phyloP scores from a whole-genome alignment of 1,140 invertebrate genomes.

The Colletes latitarsis region DNA sequence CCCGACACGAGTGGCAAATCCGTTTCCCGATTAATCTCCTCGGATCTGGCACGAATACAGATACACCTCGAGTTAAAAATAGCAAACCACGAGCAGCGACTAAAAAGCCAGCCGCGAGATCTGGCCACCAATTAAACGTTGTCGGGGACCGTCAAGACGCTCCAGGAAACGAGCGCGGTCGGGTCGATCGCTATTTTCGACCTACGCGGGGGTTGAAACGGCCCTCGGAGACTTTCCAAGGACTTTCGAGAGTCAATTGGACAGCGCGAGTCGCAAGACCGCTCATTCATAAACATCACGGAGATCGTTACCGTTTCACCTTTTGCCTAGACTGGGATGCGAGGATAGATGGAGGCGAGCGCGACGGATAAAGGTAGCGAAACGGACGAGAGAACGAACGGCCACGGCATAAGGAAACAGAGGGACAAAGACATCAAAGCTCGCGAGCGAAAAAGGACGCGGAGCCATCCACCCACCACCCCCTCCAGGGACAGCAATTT shows the following conservation, averaged over 20 bases:
- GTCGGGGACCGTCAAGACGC: neutral
- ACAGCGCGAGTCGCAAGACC: constrained; percentile 33
- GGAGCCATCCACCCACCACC: neutral
- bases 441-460: constrained; percentile 49
- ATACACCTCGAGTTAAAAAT: neutral
- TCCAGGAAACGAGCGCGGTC: neutral
- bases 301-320: constrained; percentile 37
- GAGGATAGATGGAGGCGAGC: neutral
- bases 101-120: neutral
- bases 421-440: constrained; percentile 62
- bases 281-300: constrained; percentile 67
- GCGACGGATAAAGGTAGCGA: neutral
- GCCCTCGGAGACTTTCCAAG: neutral
- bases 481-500: constrained; percentile 57
- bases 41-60: neutral
- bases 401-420: constrained; percentile 13
- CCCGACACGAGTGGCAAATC: neutral
- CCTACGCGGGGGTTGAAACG: too few species aligned
- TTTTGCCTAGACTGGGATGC: constrained; percentile 14
- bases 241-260: constrained; percentile 45
- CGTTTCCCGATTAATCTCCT: constrained; percentile 19
- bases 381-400: constrained; percentile 11
- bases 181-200: constrained; percentile 8
- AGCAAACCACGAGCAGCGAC: neutral
- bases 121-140: constrained; percentile 1